Evolutionary conservation across 2,113 vertebrate genomes (phyloP).

Genomic region (Illadopsis cleaveri): DNA sequence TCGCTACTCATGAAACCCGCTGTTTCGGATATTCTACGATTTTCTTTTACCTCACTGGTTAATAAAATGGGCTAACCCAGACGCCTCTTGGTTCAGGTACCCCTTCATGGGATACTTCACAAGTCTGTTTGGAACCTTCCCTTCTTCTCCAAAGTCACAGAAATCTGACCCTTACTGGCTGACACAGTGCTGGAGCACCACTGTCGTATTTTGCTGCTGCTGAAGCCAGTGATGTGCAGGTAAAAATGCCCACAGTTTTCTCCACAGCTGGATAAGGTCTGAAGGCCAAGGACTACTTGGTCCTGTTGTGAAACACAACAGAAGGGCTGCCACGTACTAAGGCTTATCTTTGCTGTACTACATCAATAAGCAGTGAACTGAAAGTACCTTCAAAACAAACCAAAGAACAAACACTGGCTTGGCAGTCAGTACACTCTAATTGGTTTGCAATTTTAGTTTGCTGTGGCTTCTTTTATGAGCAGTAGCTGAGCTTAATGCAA

Average conservation of each 20-base stretch:
- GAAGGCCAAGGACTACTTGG: neutral
- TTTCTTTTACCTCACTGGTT: neutral
- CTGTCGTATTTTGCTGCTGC: neutral
- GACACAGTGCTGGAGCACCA: neutral
- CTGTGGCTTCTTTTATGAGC: neutral
- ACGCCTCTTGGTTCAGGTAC: neutral
- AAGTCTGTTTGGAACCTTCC: neutral
- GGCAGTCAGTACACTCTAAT: neutral
- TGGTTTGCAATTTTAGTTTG: neutral
- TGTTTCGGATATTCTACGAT: neutral
- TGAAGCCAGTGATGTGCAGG: neutral
- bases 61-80: neutral
- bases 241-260: neutral
- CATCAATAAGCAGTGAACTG: neutral
- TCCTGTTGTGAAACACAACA: neutral
- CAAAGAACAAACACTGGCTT: slow-evolving; percentile 1
- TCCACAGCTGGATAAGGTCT: neutral
- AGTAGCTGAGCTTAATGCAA: neutral
- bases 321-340: neutral
- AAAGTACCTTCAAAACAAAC: slow-evolving; percentile 1
- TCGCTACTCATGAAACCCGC: neutral
- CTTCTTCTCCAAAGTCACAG: neutral
- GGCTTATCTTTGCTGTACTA: neutral
- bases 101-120: neutral
- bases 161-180: neutral